Conservation (phyloP, 2,888 invertebrate species). For the Zeuzera pyrina region DNA sequence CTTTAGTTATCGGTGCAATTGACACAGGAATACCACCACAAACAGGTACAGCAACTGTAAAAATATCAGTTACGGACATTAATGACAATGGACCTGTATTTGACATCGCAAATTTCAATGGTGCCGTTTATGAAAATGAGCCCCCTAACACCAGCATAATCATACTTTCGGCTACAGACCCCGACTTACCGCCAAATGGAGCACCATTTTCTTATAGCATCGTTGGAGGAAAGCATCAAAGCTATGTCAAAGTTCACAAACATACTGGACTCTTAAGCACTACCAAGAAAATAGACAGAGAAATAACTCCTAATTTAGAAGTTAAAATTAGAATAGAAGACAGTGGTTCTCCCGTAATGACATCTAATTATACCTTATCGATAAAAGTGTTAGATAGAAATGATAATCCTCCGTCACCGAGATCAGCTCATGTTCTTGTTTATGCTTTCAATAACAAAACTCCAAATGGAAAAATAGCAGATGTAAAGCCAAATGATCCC, state of each 20-base stretch:
- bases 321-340: constrained; percentile 90
- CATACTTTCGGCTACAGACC: constrained; percentile 90
- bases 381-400: constrained; percentile 90
- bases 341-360: constrained; percentile 87
- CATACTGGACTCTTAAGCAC: constrained; percentile 87
- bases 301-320: constrained; percentile 82
- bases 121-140: constrained; percentile 89
- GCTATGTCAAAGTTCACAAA: constrained; percentile 82
- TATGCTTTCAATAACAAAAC: constrained; percentile 83
- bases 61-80: constrained; percentile 86
- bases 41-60: constrained; percentile 90
- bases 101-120: constrained; percentile 78
- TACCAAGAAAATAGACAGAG: constrained; percentile 86
- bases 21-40: constrained; percentile 92
- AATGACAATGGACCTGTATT: constrained; percentile 95
- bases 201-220: constrained; percentile 89
- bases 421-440: constrained; percentile 86
- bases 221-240: constrained; percentile 84
- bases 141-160: constrained; percentile 87
- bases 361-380: constrained; percentile 83
- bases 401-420: constrained; percentile 89
- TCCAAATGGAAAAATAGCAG: constrained; percentile 88
- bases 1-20: constrained; percentile 87
- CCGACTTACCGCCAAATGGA: constrained; percentile 91
- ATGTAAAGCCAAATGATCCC: constrained; percentile 93